Base-by-base conservation (phyloP, 2,888 invertebrate genomes). In the Cabera pusaria region DNA sequence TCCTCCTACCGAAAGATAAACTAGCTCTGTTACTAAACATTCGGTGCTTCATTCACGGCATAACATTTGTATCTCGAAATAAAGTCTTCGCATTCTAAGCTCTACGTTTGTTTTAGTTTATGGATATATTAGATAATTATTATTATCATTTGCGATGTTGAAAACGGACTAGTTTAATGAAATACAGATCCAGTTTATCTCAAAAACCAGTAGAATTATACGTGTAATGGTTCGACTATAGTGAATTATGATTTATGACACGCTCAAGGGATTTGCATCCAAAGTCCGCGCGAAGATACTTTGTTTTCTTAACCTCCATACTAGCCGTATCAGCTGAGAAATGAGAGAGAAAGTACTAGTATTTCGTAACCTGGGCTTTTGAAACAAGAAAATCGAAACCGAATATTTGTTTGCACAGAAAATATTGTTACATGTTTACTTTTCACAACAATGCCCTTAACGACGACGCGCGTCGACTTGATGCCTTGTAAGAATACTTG, bases 261-360 rank as follows among this genome's bases (percentile, higher is more conserved):
- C 48, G 48, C 36, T 40, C n/a, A 17, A 60, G 49, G 57, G 58
- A 67, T 74, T 70, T 57, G 66, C 64, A 72, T 63, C 59, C 64
- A 63, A 65, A 65, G 65, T 64, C 53, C 62, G 59, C 52, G 61
- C 64, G 64, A 63, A 74, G 70, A 72, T 68, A 77, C 69, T 70
- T 69, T 86, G 84, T 86, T 86, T 73, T 85, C 70, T 75, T 87
- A 85, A 86, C 84, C 86, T 85, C 81, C 77, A 79, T 84, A 72
- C 69, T 70, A 63, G 66, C 65, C 60, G 58, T 72, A 81, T 78
- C 72, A 73, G 72, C 73, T 72, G 70, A 72, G 72, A 76, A 74
- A 70, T 66, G 67, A 82, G 79, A 83, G 81, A 80, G 81, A 84
- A 84, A 84, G 82, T 80, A 76, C 60, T 49, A 67, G 59, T 58